These are phyloP conservation scores for Parnassius mnemosyne DNA, from an alignment of 2,888 invertebrate species.

Conservation along the genomic window DNA sequence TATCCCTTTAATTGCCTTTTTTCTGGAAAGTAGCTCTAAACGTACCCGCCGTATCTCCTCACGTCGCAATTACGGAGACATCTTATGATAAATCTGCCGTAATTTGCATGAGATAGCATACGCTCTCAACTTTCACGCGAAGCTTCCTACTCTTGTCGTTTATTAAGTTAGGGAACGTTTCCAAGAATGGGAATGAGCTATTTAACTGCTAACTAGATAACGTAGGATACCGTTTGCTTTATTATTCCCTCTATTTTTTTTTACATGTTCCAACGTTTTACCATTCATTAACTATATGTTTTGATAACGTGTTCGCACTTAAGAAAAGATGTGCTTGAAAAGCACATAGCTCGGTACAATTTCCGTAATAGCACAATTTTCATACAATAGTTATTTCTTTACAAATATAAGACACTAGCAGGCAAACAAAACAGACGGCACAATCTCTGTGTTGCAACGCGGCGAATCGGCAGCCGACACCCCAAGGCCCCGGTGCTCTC, in stretches of 20 bases:
- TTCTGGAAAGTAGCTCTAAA: conserved; percentile 74
- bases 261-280: conserved; percentile 33
- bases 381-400: conserved; percentile 59
- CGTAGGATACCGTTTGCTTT: conserved; percentile 55
- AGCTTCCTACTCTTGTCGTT: conserved; percentile 77
- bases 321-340: conserved; percentile 19
- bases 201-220: conserved; percentile 74
- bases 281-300: neutral
- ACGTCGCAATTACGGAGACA: conserved; percentile 80
- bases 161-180: conserved; percentile 77
- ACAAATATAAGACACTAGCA: conserved; percentile 73
- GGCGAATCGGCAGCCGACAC: conserved; percentile 69
- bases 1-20: conserved; percentile 79
- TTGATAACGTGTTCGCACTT: conserved; percentile 3
- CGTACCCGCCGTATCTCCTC: conserved; percentile 76
- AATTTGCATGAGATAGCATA: conserved; percentile 81
- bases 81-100: conserved; percentile 80
- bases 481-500: conserved; percentile 62
- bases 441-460: conserved; percentile 75
- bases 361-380: conserved; percentile 65
- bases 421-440: conserved; percentile 73
- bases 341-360: conserved; percentile 45
- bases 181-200: conserved; percentile 77
- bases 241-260: conserved; percentile 38
- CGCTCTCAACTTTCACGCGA: conserved; percentile 79